Evolutionary conservation across 2,888 invertebrate species (phyloP).

Genomic region (Parnassius smintheus): DNA sequence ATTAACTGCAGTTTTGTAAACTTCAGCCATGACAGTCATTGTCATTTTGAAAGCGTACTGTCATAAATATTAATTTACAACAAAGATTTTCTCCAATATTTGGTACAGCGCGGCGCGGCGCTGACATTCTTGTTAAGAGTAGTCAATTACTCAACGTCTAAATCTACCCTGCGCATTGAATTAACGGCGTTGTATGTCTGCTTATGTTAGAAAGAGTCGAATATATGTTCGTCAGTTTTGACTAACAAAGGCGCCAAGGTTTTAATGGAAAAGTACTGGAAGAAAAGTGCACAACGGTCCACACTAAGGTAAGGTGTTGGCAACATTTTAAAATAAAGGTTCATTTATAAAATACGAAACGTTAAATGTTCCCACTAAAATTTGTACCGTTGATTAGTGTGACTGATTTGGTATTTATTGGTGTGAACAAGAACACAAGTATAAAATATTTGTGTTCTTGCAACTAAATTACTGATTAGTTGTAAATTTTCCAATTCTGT

Average conservation of each 20-base stretch:
- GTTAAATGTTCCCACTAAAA: slow-evolving; percentile 2
- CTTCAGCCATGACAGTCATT: slow-evolving; percentile 8
- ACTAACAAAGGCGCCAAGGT: slow-evolving; percentile 45
- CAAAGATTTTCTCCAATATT: slow-evolving; percentile 20
- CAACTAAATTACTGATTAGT: too few relatives aligned
- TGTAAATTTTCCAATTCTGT: background rate
- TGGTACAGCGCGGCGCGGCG: slow-evolving; percentile 20
- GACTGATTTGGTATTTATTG: too few relatives aligned
- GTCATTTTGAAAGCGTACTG: slow-evolving; percentile 12
- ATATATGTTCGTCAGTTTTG: slow-evolving; percentile 40
- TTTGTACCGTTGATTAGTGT: too few relatives aligned
- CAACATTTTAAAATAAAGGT: slow-evolving; percentile 46
- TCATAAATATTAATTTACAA: slow-evolving; percentile 18
- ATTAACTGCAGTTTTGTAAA: background rate
- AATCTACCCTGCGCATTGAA: slow-evolving; percentile 20
- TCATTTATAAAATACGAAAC: slow-evolving; percentile 1
- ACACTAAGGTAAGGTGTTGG: slow-evolving; percentile 38
- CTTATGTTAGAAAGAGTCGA: slow-evolving; percentile 39
- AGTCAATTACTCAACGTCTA: slow-evolving; percentile 28
- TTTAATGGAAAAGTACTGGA: slow-evolving; percentile 68
- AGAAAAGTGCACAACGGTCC: slow-evolving; percentile 52
- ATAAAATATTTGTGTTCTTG: too few relatives aligned
- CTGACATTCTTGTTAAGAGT: slow-evolving; percentile 25
- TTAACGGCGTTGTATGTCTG: slow-evolving; percentile 1
- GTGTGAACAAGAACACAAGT: too few relatives aligned